Conservation (phyloP, 2,888 invertebrate species). For the Lamellibrachia satsuma region DNA sequence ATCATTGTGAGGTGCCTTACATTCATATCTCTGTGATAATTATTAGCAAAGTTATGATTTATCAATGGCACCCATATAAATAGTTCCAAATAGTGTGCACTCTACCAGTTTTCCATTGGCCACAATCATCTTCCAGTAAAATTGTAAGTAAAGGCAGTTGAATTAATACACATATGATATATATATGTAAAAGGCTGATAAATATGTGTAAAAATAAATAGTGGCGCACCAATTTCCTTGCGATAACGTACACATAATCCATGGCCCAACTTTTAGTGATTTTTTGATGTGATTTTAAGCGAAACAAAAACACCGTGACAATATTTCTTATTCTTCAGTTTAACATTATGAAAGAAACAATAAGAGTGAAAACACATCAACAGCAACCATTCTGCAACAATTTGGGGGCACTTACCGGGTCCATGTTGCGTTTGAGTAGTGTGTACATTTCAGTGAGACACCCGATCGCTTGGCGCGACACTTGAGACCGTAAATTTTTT, state of each 20-base stretch:
- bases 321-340: neutral
- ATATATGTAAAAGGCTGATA: neutral
- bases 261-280: neutral
- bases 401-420: slow-evolving; percentile 69
- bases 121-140: neutral
- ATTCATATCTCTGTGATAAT: neutral
- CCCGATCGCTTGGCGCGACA: slow-evolving; percentile 84
- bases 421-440: slow-evolving; percentile 68
- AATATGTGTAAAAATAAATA: too few species aligned
- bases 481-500: slow-evolving; percentile 88
- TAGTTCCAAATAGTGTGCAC: neutral
- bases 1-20: neutral
- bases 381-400: neutral
- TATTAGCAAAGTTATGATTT: neutral
- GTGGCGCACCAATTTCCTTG: too few species aligned
- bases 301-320: neutral
- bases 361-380: neutral
- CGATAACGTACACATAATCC: neutral
- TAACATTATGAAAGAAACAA: neutral
- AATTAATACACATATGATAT: neutral
- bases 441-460: slow-evolving; percentile 83
- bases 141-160: neutral
- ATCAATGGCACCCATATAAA: neutral
- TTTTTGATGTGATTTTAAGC: neutral
- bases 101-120: neutral